A percentile compares a stretch with the other conserved stretches of the same genome.
phyloP scores from a whole-genome alignment of 2,797 vertebrate species.

The Uromys caudimaculatus region DNA sequence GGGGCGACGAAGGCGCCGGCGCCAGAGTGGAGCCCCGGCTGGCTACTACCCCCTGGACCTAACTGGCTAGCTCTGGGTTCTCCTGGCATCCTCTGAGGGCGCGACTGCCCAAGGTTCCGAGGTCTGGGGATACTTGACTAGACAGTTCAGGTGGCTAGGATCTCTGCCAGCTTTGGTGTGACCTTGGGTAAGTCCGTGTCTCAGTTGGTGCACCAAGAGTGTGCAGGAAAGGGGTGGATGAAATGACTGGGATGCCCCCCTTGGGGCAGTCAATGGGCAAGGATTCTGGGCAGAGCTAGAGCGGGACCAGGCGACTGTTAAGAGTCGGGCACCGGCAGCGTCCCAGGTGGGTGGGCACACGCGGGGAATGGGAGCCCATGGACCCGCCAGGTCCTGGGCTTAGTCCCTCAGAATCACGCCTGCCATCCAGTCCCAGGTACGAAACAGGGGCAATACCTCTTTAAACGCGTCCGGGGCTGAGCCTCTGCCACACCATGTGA shows the following conservation, averaged over 20 bases:
- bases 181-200: conserved; percentile 76
- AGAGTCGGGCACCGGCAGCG: background rate
- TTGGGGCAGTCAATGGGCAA: background rate
- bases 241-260: background rate
- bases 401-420: background rate
- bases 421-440: conserved; percentile 69
- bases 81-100: background rate
- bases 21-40: background rate
- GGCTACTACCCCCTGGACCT: background rate
- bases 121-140: background rate
- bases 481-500: conserved; percentile 81
- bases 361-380: background rate
- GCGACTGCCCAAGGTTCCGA: background rate
- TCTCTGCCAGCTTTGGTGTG: conserved; percentile 54
- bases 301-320: background rate
- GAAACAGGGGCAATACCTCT: conserved; percentile 76
- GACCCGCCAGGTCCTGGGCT: background rate
- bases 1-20: conserved; percentile 54
- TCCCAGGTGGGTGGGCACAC: conserved; percentile 3
- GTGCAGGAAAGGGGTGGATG: background rate
- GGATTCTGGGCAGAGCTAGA: background rate
- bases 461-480: conserved; percentile 81
- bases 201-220: background rate
- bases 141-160: conserved; percentile 14
- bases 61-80: background rate